Evolutionary conservation across 2,113 vertebrate genomes (phyloP), one percentile per base, ranked within the genome.

Genomic region (Malurus melanocephalus): DNA sequence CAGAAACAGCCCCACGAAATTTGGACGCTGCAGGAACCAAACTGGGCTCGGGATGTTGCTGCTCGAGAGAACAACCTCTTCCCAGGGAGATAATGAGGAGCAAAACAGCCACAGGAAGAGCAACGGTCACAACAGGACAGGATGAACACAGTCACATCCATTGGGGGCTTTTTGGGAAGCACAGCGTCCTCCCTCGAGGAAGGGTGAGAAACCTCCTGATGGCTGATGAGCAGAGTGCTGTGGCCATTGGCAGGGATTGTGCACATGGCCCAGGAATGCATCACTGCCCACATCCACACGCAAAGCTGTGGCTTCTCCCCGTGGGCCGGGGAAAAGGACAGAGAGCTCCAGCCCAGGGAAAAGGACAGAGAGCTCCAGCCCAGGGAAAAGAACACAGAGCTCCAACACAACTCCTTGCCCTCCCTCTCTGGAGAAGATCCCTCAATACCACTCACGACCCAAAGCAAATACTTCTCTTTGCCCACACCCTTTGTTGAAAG

Each of bases 51-150:
- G 87, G 72, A 89, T 74, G n/a, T 13, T 90, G 89, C 74, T 92
- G 93, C 81, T 92, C 43, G 71, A 94, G 81, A 92, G 79, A 92
- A 93, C 71, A 87, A 74, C 67, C 79, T 87, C 91, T 92, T 96
- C 94, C 93, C 87, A 89, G 87, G 81, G 81, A 94, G 94, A 94
- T 89, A 93, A 94, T 91, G 82, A 95, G 61, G 85, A 96, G 77
- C 88, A 93, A 94, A 93, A 85, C 78, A 95, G 89, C 46, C 84
- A 79, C 78, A 81, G 92, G 74, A 95, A 95, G 76, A 93, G 73
- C 38, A 72, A 89, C 0, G 7, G 87, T 43, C 80, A n/a, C 67
- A 76, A 4, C n/a, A 88, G 94, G 43, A 51, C 80, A 2, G 27
- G 90, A 96, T 91, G 59, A 90, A 16, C 46, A 62, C 26, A 0